These are phyloP conservation scores for Petrophora chlorosata DNA, from an alignment of 2,888 invertebrate species.

Conservation along the genomic window DNA sequence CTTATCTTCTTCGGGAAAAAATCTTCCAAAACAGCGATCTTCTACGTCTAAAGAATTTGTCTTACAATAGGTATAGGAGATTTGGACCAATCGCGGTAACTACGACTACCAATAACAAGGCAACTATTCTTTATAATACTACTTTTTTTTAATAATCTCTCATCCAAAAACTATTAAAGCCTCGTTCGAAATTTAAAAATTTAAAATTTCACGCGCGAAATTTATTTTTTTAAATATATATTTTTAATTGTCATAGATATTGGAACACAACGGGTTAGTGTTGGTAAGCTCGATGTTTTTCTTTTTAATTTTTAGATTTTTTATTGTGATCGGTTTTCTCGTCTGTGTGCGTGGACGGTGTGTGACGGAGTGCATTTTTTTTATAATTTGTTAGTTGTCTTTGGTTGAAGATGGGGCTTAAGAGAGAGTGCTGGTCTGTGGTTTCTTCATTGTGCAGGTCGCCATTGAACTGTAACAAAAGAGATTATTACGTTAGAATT, in stretches of 20 bases:
- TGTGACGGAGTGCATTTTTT: slow-evolving; percentile 66
- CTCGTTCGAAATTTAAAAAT: slow-evolving; percentile 43
- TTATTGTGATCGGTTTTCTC: slow-evolving; percentile 49
- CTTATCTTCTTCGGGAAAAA: slow-evolving; percentile 40
- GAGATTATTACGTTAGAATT: background rate
- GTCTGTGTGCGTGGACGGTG: slow-evolving; percentile 59
- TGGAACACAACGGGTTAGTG: slow-evolving; percentile 58
- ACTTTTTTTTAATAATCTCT: slow-evolving; percentile 42
- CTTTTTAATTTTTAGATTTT: slow-evolving; percentile 66
- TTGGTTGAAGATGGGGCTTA: slow-evolving; percentile 38
- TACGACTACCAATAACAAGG: slow-evolving; percentile 67
- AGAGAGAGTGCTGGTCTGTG: slow-evolving; percentile 30
- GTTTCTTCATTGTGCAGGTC: slow-evolving; percentile 46
- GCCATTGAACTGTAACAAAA: slow-evolving; percentile 69
- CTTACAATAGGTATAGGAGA: slow-evolving; percentile 47
- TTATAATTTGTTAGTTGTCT: slow-evolving; percentile 40
- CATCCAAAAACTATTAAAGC: slow-evolving; percentile 49
- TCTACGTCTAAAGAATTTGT: slow-evolving; percentile 44
- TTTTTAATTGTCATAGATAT: slow-evolving; percentile 36
- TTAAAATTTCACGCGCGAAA: slow-evolving; percentile 29
- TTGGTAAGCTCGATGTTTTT: slow-evolving; percentile 70
- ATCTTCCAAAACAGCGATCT: slow-evolving; percentile 44
- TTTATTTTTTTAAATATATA: slow-evolving; percentile 32
- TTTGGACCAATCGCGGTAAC: slow-evolving; percentile 72
- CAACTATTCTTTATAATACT: slow-evolving; percentile 64